phyloP scores from a whole-genome alignment of 2,797 vertebrate genomes.

The Euthynnus affinis region DNA sequence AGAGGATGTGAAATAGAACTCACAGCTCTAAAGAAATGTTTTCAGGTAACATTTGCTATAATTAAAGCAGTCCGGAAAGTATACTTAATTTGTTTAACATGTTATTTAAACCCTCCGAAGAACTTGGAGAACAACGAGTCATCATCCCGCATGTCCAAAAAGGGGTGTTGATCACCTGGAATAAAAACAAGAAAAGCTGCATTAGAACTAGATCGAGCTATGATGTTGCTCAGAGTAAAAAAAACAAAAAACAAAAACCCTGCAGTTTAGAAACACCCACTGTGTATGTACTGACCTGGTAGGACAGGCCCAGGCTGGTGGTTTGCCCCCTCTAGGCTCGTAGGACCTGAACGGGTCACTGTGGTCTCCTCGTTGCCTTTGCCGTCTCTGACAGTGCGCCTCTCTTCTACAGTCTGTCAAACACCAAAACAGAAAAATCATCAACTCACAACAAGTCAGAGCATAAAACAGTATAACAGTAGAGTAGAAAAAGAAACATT shows the following conservation, averaged over 20 bases:
- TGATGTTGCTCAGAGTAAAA: not conserved
- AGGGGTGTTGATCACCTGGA: constrained; percentile 70
- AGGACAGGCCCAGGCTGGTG: constrained; percentile 26
- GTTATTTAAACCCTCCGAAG: constrained; percentile 84
- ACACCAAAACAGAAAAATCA: not conserved
- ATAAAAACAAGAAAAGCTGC: constrained; percentile 18
- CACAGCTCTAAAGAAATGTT: constrained; percentile 19
- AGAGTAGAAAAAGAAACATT: not conserved
- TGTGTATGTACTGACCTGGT: constrained; percentile 62
- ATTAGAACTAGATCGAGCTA: not conserved
- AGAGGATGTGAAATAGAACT: not conserved
- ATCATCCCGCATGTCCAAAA: constrained; percentile 79
- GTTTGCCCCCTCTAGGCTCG: constrained; percentile 59
- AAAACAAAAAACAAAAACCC: too few species aligned
- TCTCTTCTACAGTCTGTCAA: constrained; percentile 90
- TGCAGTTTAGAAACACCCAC: not conserved
- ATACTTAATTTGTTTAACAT: not conserved
- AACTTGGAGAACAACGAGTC: constrained; percentile 86
- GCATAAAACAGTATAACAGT: too few species aligned
- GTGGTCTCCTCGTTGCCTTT: constrained; percentile 89
- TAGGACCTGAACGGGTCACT: constrained; percentile 82
- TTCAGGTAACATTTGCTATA: not conserved
- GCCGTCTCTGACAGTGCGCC: constrained; percentile 89
- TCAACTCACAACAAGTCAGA: not conserved
- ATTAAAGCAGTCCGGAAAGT: not conserved